These are phyloP conservation scores for Choloepus didactylus DNA, from an alignment of 2,797 vertebrate genomes.

Conservation along the genomic window DNA sequence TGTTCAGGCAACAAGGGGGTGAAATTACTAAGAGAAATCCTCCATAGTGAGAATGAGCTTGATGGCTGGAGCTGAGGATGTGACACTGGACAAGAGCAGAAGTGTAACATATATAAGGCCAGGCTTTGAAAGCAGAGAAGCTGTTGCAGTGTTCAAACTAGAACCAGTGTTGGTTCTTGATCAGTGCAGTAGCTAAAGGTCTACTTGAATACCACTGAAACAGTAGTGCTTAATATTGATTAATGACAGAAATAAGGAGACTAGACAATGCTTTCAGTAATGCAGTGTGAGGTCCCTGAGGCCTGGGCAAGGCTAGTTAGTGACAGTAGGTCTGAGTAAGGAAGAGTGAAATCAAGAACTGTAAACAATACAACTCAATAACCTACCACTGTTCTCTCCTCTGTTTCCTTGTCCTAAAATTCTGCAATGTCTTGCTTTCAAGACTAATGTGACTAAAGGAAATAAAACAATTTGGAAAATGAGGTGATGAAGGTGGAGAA, in stretches of 20 bases:
- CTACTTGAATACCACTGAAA: neutral
- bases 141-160: neutral
- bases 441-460: neutral
- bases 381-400: neutral
- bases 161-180: neutral
- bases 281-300: neutral
- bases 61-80: neutral
- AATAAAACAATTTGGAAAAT: neutral
- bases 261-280: neutral
- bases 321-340: neutral
- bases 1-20: neutral
- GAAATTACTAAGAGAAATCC: neutral
- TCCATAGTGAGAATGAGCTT: neutral
- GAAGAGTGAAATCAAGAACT: neutral
- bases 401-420: neutral
- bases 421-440: neutral
- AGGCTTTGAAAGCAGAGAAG: neutral
- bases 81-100: neutral
- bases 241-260: neutral
- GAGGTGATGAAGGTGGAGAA: neutral
- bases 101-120: neutral
- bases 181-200: neutral
- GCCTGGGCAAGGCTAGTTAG: neutral
- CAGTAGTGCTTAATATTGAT: neutral
- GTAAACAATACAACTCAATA: neutral